Evolutionary conservation across 2,113 vertebrate species (phyloP).

Genomic region (Platycercus adscitus): DNA sequence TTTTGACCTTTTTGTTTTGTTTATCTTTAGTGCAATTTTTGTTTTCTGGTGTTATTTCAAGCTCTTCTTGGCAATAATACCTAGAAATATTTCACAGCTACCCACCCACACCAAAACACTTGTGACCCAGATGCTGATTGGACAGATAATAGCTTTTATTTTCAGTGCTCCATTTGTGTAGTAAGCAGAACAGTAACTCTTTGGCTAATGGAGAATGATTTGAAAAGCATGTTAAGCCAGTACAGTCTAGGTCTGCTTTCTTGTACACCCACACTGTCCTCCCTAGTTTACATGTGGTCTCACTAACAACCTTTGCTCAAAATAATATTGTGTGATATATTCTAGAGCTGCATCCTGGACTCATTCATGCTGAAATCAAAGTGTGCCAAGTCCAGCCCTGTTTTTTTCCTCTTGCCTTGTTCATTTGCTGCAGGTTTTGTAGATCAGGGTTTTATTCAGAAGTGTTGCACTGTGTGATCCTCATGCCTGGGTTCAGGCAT

Average conservation of each 20-base stretch:
- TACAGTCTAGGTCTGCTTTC: neutral
- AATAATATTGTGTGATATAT: neutral
- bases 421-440: neutral
- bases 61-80: neutral
- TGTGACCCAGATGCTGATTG: neutral
- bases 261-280: neutral
- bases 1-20: neutral
- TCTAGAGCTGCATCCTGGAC: neutral
- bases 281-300: neutral
- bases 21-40: neutral
- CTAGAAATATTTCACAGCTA: conserved; percentile 29
- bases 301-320: neutral
- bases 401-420: neutral
- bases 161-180: neutral
- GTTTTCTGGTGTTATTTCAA: neutral
- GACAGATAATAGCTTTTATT: neutral
- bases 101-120: neutral
- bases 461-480: neutral
- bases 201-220: neutral
- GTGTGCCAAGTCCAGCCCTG: neutral
- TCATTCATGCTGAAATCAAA: neutral
- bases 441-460: neutral
- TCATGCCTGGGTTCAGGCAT: neutral
- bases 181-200: neutral
- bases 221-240: neutral